These are phyloP conservation scores for Scaptomyza pallida DNA, from an alignment of 1,140 invertebrate species.

Conservation along the genomic window DNA sequence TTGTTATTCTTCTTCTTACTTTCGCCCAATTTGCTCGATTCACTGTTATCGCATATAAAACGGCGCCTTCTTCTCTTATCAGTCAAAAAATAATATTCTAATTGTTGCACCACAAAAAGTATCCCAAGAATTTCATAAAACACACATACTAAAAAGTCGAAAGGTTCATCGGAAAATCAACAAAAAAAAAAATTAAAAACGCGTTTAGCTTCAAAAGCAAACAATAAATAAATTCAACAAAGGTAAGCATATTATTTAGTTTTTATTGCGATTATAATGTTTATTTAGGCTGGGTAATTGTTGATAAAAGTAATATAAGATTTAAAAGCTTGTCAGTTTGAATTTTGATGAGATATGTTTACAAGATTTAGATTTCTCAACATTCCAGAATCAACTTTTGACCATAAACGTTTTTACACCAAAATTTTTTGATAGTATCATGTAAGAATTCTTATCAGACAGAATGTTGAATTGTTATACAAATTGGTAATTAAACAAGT, in stretches of 20 bases:
- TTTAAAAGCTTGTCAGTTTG: too few relatives aligned
- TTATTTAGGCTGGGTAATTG: too few relatives aligned
- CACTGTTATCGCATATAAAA: conserved; percentile 23
- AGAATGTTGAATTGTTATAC: too few relatives aligned
- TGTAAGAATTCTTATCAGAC: too few relatives aligned
- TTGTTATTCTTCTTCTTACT: not conserved
- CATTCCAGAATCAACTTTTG: too few relatives aligned
- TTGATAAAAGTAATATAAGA: too few relatives aligned
- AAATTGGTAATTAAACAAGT: too few relatives aligned
- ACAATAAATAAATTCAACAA: conserved; percentile 1
- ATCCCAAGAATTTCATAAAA: conserved; percentile 16
- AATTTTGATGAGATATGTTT: too few relatives aligned
- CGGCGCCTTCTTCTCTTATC: conserved; percentile 41
- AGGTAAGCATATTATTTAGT: conserved; percentile 17
- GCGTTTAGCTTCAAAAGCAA: too few relatives aligned
- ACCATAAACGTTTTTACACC: too few relatives aligned
- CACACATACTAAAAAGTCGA: conserved; percentile 16
- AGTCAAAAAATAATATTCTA: conserved; percentile 14
- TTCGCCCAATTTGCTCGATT: conserved; percentile 28
- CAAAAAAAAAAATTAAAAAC: conserved; percentile 3
- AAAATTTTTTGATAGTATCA: too few relatives aligned
- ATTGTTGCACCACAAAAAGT: conserved; percentile 31
- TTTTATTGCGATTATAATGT: not conserved
- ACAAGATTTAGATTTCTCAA: too few relatives aligned
- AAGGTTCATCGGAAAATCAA: conserved; percentile 14